Evolutionary conservation across 2,888 invertebrate species (phyloP).

Genomic region (Heliconius erato): DNA sequence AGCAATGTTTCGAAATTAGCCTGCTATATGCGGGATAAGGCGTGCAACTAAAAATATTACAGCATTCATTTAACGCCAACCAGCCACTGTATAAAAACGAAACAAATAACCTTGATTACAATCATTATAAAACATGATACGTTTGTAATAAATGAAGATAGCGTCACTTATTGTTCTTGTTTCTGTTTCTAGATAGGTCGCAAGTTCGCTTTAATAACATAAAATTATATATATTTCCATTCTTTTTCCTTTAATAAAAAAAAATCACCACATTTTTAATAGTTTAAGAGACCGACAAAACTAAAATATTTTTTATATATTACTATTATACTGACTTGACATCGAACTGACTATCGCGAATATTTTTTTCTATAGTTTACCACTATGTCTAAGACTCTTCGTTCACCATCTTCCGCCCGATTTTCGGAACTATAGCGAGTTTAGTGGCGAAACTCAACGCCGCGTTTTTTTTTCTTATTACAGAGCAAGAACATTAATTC

Average conservation of each 20-base stretch:
- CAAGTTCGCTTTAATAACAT: background rate
- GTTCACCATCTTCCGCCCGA: too few species aligned
- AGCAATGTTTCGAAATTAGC: background rate
- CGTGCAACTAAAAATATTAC: background rate
- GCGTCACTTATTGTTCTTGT: background rate
- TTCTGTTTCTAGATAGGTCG: background rate
- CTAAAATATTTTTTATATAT: too few species aligned
- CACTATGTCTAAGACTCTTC: too few species aligned
- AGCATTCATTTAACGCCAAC: background rate
- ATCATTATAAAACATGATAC: conserved; percentile 6
- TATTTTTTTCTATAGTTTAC: background rate
- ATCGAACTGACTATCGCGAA: too few species aligned
- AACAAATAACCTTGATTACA: background rate
- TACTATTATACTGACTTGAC: too few species aligned
- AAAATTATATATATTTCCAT: too few species aligned
- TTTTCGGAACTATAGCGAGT: background rate
- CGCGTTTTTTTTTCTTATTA: background rate
- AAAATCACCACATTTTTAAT: too few species aligned
- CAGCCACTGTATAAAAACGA: background rate
- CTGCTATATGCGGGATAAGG: background rate
- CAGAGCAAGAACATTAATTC: background rate
- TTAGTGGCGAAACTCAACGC: background rate
- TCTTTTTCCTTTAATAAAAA: too few species aligned
- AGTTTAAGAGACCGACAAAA: too few species aligned
- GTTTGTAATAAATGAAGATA: background rate